These are phyloP conservation scores for Drosophila barbarae DNA, from an alignment of 2,888 invertebrate genomes.

Conservation along the genomic window DNA sequence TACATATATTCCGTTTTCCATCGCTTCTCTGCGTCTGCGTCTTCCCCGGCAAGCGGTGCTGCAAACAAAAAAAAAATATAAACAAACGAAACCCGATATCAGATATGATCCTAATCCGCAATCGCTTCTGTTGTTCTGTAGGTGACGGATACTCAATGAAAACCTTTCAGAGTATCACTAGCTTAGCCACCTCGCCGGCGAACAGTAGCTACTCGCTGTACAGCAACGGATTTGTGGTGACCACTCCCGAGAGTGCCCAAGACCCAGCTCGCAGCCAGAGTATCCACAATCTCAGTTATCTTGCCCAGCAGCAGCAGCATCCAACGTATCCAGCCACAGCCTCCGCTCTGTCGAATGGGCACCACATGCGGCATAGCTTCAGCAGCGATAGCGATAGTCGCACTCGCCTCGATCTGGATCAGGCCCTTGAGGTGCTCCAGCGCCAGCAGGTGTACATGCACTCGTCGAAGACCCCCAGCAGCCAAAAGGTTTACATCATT, in stretches of 20 bases:
- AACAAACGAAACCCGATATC: conserved; percentile 9
- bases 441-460: conserved; percentile 52
- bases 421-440: conserved; percentile 58
- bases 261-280: conserved; percentile 60
- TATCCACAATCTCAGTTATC: conserved; percentile 62
- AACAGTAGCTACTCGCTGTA: conserved; percentile 79
- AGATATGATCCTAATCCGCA: conserved; percentile 38
- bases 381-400: conserved; percentile 65
- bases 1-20: conserved; percentile 38
- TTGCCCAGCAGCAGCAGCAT: conserved; percentile 38
- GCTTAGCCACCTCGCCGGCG: conserved; percentile 80
- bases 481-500: conserved; percentile 42
- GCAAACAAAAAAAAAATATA: neutral
- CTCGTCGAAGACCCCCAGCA: conserved; percentile 40
- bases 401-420: conserved; percentile 63
- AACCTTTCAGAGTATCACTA: conserved; percentile 80
- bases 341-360: conserved; percentile 13
- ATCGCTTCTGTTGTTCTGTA: conserved; percentile 62
- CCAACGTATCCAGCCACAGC: neutral
- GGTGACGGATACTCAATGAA: conserved; percentile 80
- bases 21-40: conserved; percentile 32
- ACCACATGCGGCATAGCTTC: conserved; percentile 56
- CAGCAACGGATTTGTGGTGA: conserved; percentile 78
- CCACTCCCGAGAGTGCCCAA: conserved; percentile 50
- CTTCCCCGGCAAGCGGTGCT: conserved; percentile 22